Evolutionary conservation across 2,113 vertebrate species (phyloP).

Genomic region (Plestiodon gilberti): DNA sequence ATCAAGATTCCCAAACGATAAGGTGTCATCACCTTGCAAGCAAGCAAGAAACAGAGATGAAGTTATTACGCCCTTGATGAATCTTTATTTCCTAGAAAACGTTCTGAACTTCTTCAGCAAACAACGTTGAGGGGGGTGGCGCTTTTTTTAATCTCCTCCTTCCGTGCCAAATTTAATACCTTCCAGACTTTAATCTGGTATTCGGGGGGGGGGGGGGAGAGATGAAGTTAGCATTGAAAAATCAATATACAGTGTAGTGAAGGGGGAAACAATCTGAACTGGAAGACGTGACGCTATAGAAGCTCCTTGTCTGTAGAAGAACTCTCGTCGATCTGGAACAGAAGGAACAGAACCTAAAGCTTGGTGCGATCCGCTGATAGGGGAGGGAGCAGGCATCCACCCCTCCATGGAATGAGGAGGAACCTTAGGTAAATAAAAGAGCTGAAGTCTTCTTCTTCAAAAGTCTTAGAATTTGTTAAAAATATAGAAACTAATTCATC

Average conservation of each 20-base stretch:
- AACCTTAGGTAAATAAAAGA: conserved; percentile 59
- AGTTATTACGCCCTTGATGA: conserved; percentile 63
- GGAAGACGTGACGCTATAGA: conserved; percentile 72
- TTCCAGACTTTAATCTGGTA: conserved; percentile 63
- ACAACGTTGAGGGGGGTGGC: not conserved
- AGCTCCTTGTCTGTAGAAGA: conserved; percentile 62
- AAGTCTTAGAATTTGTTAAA: not conserved
- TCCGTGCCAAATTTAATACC: conserved; percentile 54
- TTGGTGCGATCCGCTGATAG: conserved; percentile 63
- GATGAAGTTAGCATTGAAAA: conserved; percentile 58
- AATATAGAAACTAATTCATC: conserved; percentile 34
- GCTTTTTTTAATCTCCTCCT: conserved; percentile 21
- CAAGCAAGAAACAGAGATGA: conserved; percentile 66
- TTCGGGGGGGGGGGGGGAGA: not conserved
- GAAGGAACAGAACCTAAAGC: conserved; percentile 71
- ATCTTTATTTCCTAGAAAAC: conserved; percentile 6
- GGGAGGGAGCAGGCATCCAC: conserved; percentile 56
- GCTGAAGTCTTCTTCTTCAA: conserved; percentile 16
- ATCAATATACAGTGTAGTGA: conserved; percentile 70
- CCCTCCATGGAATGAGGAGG: conserved; percentile 45
- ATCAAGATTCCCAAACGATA: conserved; percentile 75
- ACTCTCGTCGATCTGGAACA: conserved; percentile 57
- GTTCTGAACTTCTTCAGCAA: not conserved
- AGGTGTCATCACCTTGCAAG: conserved; percentile 76
- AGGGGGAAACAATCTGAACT: conserved; percentile 74